Evolutionary conservation across 1,140 invertebrate species (phyloP), one percentile per base, ranked within the genome.

Genomic region (Phenacoccus solenopsis): DNA sequence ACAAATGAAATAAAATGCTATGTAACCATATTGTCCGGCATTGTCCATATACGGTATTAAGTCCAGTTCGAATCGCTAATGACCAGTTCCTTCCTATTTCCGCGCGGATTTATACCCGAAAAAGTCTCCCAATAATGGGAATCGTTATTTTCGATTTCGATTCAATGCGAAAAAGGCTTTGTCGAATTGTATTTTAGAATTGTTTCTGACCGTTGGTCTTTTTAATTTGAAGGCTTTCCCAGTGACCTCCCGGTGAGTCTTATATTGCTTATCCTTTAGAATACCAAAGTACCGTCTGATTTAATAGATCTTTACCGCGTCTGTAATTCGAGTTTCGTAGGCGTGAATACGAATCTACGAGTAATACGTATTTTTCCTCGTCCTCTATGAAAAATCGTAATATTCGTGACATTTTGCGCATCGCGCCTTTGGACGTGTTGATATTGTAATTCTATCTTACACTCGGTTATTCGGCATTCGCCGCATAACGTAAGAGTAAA

Each of bases 181-280:
- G 59, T 25, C 16, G 25, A 64, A 64, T 64, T 64, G 59, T 64
- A 64, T 64, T 64, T 64, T 64, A 64, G 59, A 64, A 64, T 64
- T 64, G 59, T 64, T 64, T 64, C 59, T 64, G 59, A 64, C 59
- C 59, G 59, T 64, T 64, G 59, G 59, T 64, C 59, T 64, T 64
- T 64, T 64, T 64, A 64, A 64, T 64, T 64, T 27, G 59, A 64
- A 24, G 25, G 59, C 25, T 64, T 27, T 64, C 38, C 16, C 38
- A n/a, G 38, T 49, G 38, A 49, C 38, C 38, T 49, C 38, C 38
- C 20, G 38, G 38, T 49, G 30, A 49, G 38, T n/a, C 5, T 32
- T 32, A 32, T 32, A 49, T 49, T n/a, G 38, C 38, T 49, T 49
- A 49, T 49, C 38, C 38, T 49, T n/a, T 13, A 32, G 30, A 49